Conservation (phyloP, 2,113 vertebrate genomes). For the Pangasianodon gigas region DNA sequence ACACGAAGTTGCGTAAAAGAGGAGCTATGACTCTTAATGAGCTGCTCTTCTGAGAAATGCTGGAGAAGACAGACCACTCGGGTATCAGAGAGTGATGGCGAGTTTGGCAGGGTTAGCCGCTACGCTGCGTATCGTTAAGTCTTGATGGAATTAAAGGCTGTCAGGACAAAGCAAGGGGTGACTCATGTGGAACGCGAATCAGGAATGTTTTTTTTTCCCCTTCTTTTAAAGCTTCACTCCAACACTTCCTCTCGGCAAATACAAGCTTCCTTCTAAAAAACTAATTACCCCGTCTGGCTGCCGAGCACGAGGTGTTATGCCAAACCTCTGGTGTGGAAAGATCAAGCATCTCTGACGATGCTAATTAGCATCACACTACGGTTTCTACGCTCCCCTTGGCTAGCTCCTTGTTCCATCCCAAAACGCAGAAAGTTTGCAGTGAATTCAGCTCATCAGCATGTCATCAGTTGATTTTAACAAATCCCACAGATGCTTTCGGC, state of each 20-base stretch:
- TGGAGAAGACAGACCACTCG: slow-evolving; percentile 5
- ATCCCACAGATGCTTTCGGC: slow-evolving; percentile 43
- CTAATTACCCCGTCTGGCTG: slow-evolving; percentile 54
- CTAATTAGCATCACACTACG: slow-evolving; percentile 56
- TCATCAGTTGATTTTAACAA: slow-evolving; percentile 49
- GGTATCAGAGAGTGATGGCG: slow-evolving; percentile 13
- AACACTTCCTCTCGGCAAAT: slow-evolving; percentile 9
- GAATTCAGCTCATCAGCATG: slow-evolving; percentile 35
- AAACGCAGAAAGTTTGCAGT: not conserved
- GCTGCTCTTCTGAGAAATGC: slow-evolving; percentile 31
- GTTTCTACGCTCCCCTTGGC: not conserved
- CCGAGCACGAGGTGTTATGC: slow-evolving; percentile 38
- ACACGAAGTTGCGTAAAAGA: not conserved
- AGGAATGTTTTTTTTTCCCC: slow-evolving; percentile 15
- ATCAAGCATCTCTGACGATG: slow-evolving; percentile 55
- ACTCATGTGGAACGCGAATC: slow-evolving; percentile 49
- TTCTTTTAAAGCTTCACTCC: slow-evolving; percentile 28
- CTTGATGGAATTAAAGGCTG: slow-evolving; percentile 49
- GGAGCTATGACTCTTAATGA: slow-evolving; percentile 32
- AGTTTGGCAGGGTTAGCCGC: slow-evolving; percentile 25
- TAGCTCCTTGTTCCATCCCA: slow-evolving; percentile 3
- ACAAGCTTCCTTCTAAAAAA: slow-evolving; percentile 25
- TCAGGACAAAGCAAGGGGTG: slow-evolving; percentile 30
- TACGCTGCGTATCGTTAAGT: slow-evolving; percentile 33
- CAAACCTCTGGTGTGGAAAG: slow-evolving; percentile 50